Base-by-base conservation (phyloP, 1,140 invertebrate species). In the Polypedilum vanderplanki region DNA sequence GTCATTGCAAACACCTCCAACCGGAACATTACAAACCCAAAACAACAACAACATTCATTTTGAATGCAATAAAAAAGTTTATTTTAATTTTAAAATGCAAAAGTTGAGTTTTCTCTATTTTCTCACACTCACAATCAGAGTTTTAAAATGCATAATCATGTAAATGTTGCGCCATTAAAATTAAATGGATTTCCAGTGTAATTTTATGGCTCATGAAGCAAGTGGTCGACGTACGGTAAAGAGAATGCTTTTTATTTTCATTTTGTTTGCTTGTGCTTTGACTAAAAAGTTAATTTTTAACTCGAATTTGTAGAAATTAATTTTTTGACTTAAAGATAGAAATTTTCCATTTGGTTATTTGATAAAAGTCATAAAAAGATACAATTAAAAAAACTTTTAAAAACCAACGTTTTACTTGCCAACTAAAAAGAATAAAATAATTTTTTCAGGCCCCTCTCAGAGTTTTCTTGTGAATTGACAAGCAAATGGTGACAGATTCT, bases 131-230 rank as follows among this genome's bases (percentile, higher is more conserved):
- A 12, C 3, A 57, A 46, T n/a, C 15, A 46, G 12, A 57, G 46
- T 57, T 57, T 46, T 57, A 57, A 57, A 57, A 57, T 57, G 46
- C 46, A 57, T 12, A 57, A 57, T 57, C 46, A 15, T 57, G 46
- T 57, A 57, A 57, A 57, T 57, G 46, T n/a, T 57, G 46, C 12
- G 46, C 46, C 46, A 57, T 57, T 57, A 57, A 57, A 57, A 57
- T 57, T 57, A 57, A 57, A 57, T 57, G 46, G 46, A 57, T 57
- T 57, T 57, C n/a, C 46, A 57, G 46, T 57, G 46, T 57, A 57
- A 57, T 57, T 57, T 57, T 57, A 57, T 57, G 46, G 46, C 46
- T 57, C 46, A 57, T 57, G 46, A 57, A 57, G 46, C 46, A 57
- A 57, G 46, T 57, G 46, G 46, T 57, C 10, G 46, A 15, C 46